Evolutionary conservation across 2,888 invertebrate genomes (phyloP), one percentile per base, ranked within the genome.

Genomic region (Stenichneumon culpator): DNA sequence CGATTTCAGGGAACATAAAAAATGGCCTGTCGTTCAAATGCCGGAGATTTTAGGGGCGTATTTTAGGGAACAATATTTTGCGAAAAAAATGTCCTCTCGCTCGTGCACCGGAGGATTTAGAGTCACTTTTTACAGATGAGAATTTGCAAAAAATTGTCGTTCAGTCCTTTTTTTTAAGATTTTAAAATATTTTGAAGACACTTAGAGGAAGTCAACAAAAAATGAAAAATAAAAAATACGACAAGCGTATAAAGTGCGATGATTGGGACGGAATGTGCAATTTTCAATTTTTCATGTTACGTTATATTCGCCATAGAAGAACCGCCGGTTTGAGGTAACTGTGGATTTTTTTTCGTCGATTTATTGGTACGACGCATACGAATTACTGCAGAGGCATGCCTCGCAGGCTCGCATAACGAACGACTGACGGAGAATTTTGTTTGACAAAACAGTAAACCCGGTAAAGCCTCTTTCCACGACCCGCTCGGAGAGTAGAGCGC

Each of bases 401-500:
- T 47, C 44, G 52, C 63, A 11, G 52, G 50, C 44, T 11, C 39
- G 75, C 54, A 67, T 74, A 78, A 74, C 36, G 63, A 77, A 77
- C 69, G 81, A 82, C 5, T 79, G 47, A 19, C 39, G 54, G 57
- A 70, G 69, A 54, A 79, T 83, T 79, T 87, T 87, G 87, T 87
- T 86, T 86, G 86, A 86, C 84, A 86, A 86, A 86, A 87, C 84
- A 86, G 78, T 74, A n/a, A 47, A 32, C 63, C 63, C 63, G 16
- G 25, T 32, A 63, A 63, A 63, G 63, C 28, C 16, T 28, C 63
- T 32, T 32, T n/a, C 28, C 32, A 6, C 28, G 32, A 28, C 63
- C 32, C 63, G 4, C 32, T 63, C 63, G n/a, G 28, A 63, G 63
- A 16, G 16, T 9, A 2, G 28, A 52, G 36, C 67, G 16, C n/a